These are phyloP conservation scores for Phaethon lepturus DNA, from an alignment of 2,113 vertebrate genomes.

Conservation along the genomic window DNA sequence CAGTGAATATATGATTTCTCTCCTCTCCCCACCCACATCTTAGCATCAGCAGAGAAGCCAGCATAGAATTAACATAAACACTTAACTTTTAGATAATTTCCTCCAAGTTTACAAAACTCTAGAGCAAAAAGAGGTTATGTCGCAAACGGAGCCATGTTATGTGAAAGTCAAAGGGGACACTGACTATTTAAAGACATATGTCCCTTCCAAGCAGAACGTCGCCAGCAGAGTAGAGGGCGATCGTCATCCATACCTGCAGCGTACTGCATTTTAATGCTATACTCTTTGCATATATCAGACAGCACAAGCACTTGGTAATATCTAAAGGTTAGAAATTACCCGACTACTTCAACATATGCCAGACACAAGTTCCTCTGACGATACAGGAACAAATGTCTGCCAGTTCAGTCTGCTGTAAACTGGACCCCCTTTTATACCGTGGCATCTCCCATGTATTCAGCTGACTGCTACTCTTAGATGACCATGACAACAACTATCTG, in stretches of 20 bases:
- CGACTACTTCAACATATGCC: background rate
- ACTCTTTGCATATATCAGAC: background rate
- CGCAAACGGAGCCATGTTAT: background rate
- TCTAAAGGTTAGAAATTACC: conserved; percentile 9
- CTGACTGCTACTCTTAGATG: background rate
- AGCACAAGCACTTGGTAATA: background rate
- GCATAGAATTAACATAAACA: conserved; percentile 55
- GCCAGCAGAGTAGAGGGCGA: background rate
- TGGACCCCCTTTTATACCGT: background rate
- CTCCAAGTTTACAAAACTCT: conserved; percentile 54
- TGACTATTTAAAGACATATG: background rate
- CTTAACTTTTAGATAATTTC: conserved; percentile 43
- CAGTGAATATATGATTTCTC: conserved; percentile 63
- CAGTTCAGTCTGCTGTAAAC: background rate
- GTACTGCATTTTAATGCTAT: conserved; percentile 4
- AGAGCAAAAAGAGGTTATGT: conserved; percentile 5
- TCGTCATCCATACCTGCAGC: background rate
- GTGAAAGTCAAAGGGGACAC: background rate
- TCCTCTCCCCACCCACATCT: conserved; percentile 59
- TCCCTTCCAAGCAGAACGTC: background rate
- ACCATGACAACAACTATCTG: background rate
- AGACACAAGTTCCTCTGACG: background rate
- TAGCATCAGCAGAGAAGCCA: conserved; percentile 40
- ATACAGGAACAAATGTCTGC: background rate
- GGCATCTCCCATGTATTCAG: background rate